Conservation (phyloP, 2,797 vertebrate genomes). For the Botia almorhae region DNA sequence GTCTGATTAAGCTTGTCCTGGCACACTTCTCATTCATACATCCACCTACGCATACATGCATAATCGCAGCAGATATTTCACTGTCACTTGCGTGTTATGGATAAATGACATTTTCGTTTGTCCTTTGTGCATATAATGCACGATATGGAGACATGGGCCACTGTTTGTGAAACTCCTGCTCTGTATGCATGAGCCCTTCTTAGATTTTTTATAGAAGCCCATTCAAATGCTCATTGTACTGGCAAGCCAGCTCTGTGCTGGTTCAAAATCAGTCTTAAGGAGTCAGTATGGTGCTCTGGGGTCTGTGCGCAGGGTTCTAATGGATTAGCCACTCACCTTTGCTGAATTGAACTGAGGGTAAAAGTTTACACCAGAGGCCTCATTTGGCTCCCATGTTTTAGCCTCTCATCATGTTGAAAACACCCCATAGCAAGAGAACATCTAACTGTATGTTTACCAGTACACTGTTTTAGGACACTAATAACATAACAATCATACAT, state of each 20-base stretch:
- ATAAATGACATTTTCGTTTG: neutral
- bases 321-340: conserved; percentile 6
- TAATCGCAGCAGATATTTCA: conserved; percentile 18
- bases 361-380: too few species aligned
- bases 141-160: neutral
- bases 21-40: neutral
- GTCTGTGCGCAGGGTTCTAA: conserved; percentile 52
- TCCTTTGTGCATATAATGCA: neutral
- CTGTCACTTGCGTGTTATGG: conserved; percentile 11
- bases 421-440: conserved; percentile 49
- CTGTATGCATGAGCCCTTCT: conserved; percentile 59
- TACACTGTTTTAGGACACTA: neutral
- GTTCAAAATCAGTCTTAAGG: conserved; percentile 75
- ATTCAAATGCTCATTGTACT: conserved; percentile 72
- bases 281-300: conserved; percentile 70
- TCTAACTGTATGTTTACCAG: neutral
- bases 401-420: conserved; percentile 68
- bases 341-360: conserved; percentile 46
- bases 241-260: conserved; percentile 70
- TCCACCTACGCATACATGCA: neutral
- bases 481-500: neutral
- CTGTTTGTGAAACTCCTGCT: neutral
- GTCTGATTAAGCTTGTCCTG: conserved; percentile 1
- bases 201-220: conserved; percentile 67
- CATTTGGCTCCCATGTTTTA: conserved; percentile 56